Evolutionary conservation across 2,888 invertebrate genomes (phyloP), one percentile per base, ranked within the genome.

Genomic region (Noctua comes): DNA sequence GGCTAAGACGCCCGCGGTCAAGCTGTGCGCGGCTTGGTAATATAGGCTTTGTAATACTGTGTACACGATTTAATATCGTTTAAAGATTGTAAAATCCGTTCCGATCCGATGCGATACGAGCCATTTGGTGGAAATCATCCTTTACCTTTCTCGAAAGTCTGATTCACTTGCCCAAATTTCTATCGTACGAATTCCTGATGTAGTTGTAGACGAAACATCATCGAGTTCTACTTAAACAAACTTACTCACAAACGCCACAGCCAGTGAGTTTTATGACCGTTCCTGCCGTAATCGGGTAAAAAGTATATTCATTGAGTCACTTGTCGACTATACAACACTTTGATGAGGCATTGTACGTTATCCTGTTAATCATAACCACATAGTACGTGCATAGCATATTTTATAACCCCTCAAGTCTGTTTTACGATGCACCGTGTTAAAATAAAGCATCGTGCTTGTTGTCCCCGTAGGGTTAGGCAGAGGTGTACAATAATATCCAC

Each of bases 271-370:
- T 21, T 40, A 27, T 65, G 40, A 51, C n/a, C 18, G 21, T 10
- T 31, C 13, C 46, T 21, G 51, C 11, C 13, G 13, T 8, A 24
- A 24, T 16, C 8, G 18, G 36, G 24, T 57, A 57, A 71, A 48
- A 24, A 11, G 73, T 51, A 43, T 62, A 51, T 80, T 24, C 27
- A 71, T 62, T 78, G 80, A 78, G 59, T 78, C 72, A 72, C 51
- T 73, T 16, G 27, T 31, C 4, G 16, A 43, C 57, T 13, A 18
- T 31, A 68, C 43, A 65, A 54, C 31, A 54, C 31, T 21, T 78
- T 46, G 68, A 79, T 68, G 79, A 77, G 68, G n/a, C 21, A 54
- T 54, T 79, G 43, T 27, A 24, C 43, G 8, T 21, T 78, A 54
- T 62, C 43, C 31, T 51, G 76, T 51, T 59, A 27, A 51, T 77